phyloP scores from a whole-genome alignment of 2,888 invertebrate species.

The Andrena haemorrhoa region DNA sequence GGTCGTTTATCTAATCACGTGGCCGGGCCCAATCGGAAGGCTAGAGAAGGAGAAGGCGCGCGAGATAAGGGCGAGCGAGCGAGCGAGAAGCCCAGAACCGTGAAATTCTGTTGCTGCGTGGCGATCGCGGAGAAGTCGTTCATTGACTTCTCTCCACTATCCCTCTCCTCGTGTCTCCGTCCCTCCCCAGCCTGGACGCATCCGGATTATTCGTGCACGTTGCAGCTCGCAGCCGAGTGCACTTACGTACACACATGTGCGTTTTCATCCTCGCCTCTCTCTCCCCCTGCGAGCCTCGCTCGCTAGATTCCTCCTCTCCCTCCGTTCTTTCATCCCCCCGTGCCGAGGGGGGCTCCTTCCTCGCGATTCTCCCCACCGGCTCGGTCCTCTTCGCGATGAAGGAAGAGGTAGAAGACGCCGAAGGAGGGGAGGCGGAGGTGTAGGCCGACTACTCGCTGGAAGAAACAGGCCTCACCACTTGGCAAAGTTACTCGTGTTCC shows the following conservation, averaged over 20 bases:
- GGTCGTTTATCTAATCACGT: constrained; percentile 18
- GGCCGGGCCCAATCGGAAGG: background rate
- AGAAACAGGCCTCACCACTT: constrained; percentile 62
- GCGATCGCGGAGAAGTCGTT: constrained; percentile 65
- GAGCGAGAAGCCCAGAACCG: constrained; percentile 52
- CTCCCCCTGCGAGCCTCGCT: background rate
- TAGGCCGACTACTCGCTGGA: constrained; percentile 56
- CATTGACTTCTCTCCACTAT: constrained; percentile 61
- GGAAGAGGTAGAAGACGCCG: constrained; percentile 41
- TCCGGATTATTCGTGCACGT: constrained; percentile 69
- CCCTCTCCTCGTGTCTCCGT: constrained; percentile 19
- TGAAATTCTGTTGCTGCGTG: constrained; percentile 68
- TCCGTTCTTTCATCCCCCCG: background rate
- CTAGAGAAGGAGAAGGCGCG: no score
- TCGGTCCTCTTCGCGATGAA: constrained; percentile 33
- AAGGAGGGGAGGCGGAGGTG: constrained; percentile 6
- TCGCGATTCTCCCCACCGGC: constrained; percentile 32
- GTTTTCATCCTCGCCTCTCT: constrained; percentile 24
- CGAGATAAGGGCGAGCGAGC: background rate
- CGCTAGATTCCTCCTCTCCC: background rate
- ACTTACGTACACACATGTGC: constrained; percentile 56
- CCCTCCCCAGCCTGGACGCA: constrained; percentile 44
- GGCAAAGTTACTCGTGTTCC: constrained; percentile 66
- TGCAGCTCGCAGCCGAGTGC: constrained; percentile 54
- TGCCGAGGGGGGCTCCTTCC: constrained; percentile 14